Evolutionary conservation across 2,888 invertebrate species (phyloP), one percentile per base, ranked within the genome.

Genomic region (Notocelia uddmanniana): DNA sequence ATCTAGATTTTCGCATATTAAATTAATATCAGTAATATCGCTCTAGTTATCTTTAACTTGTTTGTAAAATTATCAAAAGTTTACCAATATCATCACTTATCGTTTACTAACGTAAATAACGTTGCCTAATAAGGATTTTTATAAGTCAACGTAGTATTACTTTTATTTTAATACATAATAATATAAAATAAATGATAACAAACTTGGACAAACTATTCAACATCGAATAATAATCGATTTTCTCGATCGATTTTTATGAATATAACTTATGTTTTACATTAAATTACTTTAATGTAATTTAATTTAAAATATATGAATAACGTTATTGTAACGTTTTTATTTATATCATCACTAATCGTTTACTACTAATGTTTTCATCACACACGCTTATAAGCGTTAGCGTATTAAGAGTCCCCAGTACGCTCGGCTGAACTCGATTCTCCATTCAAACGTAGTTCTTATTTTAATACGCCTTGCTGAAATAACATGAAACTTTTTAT

Each of bases 1-100:
- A 60, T 41, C 52, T 69, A 62, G 6, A 5, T 69, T 13, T 69
- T 70, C n/a, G 21, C 26, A 59, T 21, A 69, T 13, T 21, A 60
- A 60, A 19, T 19, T 58, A n/a, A 19, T 59, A 31, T 21, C 10
- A n/a, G 48, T 19, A 55, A 57, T 50, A 60, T 59, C 2, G 54
- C 6, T 37, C 26, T 19, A 52, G 19, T 52, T 52, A 34, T 48
- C 58, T 57, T 58, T 50, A 68, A 31, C n/a, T 19, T n/a, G 2
- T 31, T 50, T 50, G 21, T 26, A n/a, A 31, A 45, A 19, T 63
- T 63, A 23, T 21, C 34, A 55, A 23, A 66, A 48, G 21, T 19
- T 26, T 48, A 48, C 13, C 37, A 37, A 69, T 23, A 37, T 45
- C n/a, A 37, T 58, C 31, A 19, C 23, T 48, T 31, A 59, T 31